Percentiles rank a stretch among this genome's conserved stretches.
These are phyloP conservation scores for Cryptomyrus ogoouensis DNA, from an alignment of 2,113 vertebrate genomes.

Conservation along the genomic window DNA sequence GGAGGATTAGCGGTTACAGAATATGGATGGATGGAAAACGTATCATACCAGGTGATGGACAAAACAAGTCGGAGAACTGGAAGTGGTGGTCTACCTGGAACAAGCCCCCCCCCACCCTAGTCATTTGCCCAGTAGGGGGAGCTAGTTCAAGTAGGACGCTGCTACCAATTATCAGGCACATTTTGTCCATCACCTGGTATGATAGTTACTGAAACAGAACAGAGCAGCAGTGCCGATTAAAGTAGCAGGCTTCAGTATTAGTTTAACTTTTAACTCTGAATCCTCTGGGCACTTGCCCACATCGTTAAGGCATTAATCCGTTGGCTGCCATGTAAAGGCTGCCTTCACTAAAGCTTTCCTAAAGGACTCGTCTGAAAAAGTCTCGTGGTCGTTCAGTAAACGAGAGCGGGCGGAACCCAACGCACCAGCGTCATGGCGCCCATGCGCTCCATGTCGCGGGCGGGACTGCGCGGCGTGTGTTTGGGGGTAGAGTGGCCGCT, in stretches of 20 bases:
- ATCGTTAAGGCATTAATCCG: background rate
- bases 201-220: background rate
- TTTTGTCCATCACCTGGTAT: background rate
- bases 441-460: slow-evolving; percentile 95
- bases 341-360: background rate
- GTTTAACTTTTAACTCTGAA: background rate
- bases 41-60: background rate
- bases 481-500: slow-evolving; percentile 96
- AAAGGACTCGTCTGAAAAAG: too few species aligned
- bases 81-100: slow-evolving; percentile 31
- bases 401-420: background rate
- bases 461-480: slow-evolving; percentile 85
- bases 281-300: background rate
- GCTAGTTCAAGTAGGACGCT: too few species aligned
- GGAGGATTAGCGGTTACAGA: background rate
- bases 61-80: background rate
- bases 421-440: slow-evolving; percentile 93
- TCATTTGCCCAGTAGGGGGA: slow-evolving; percentile 68
- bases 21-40: background rate
- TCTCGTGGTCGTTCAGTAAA: background rate
- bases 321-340: background rate
- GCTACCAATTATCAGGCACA: background rate
- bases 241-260: background rate
- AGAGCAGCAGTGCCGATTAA: background rate
- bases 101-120: slow-evolving; percentile 55